phyloP scores from a whole-genome alignment of 2,113 vertebrate species.

The Actinemys pallida region DNA sequence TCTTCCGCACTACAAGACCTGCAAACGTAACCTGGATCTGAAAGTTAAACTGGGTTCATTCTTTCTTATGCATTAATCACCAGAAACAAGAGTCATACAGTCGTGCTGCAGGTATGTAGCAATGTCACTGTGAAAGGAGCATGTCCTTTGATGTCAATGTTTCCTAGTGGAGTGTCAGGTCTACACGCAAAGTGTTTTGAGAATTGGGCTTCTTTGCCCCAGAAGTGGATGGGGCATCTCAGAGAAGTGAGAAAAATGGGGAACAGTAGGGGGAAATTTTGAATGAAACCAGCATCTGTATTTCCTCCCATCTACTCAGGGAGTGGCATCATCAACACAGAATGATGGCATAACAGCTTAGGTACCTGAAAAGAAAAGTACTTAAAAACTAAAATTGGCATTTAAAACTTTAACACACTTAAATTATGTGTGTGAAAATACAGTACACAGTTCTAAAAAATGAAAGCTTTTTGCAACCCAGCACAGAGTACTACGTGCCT shows the following conservation, averaged over 20 bases:
- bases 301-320: conserved; percentile 36
- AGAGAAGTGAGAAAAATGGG: neutral
- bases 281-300: neutral
- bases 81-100: neutral
- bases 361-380: neutral
- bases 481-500: conserved; percentile 32
- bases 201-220: neutral
- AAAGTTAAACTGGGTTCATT: neutral
- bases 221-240: neutral
- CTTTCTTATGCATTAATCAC: neutral
- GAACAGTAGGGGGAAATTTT: neutral
- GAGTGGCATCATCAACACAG: neutral
- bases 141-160: neutral
- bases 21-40: neutral
- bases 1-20: neutral
- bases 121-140: neutral
- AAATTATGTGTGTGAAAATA: neutral
- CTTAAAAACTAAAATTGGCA: conserved; percentile 24
- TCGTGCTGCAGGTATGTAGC: neutral
- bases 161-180: neutral
- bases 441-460: neutral
- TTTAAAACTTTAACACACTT: conserved; percentile 34
- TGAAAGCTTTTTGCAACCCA: conserved; percentile 25
- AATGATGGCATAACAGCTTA: conserved; percentile 20
- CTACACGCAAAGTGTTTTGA: neutral